Evolutionary conservation across 2,888 invertebrate genomes (phyloP).

Genomic region (Cordilura impudica): DNA sequence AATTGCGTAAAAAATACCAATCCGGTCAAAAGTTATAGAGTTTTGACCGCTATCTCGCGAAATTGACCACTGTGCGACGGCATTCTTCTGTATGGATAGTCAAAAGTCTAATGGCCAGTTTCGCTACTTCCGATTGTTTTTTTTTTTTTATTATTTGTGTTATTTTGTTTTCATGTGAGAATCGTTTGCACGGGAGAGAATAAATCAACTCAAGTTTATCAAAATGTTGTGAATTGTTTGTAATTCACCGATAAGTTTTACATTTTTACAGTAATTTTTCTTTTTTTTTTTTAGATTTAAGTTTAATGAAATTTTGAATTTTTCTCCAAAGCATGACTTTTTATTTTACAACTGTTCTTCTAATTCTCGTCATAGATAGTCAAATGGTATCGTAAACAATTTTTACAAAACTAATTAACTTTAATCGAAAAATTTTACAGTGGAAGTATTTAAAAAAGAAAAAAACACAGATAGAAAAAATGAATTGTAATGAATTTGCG

Average conservation of each 20-base stretch:
- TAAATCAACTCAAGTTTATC: too few relatives aligned
- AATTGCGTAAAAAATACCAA: too few relatives aligned
- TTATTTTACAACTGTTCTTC: not conserved
- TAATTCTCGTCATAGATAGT: slow-evolving; percentile 12
- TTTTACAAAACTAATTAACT: slow-evolving; percentile 60
- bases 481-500: slow-evolving; percentile 56
- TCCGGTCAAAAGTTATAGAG: too few relatives aligned
- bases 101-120: too few relatives aligned
- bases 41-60: too few relatives aligned
- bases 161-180: too few relatives aligned
- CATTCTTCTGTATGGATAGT: too few relatives aligned
- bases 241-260: not conserved
- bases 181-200: too few relatives aligned
- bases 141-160: too few relatives aligned
- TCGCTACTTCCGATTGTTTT: too few relatives aligned
- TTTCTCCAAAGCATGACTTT: slow-evolving; percentile 27
- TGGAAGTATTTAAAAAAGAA: not conserved
- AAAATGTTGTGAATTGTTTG: too few relatives aligned
- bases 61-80: too few relatives aligned
- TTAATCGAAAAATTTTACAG: slow-evolving; percentile 51
- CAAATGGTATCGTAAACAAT: slow-evolving; percentile 23
- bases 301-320: not conserved
- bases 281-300: not conserved
- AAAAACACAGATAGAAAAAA: slow-evolving; percentile 24
- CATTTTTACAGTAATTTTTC: not conserved